These are phyloP conservation scores for Lophochroa leadbeateri DNA, from an alignment of 2,113 vertebrate genomes.

Conservation along the genomic window DNA sequence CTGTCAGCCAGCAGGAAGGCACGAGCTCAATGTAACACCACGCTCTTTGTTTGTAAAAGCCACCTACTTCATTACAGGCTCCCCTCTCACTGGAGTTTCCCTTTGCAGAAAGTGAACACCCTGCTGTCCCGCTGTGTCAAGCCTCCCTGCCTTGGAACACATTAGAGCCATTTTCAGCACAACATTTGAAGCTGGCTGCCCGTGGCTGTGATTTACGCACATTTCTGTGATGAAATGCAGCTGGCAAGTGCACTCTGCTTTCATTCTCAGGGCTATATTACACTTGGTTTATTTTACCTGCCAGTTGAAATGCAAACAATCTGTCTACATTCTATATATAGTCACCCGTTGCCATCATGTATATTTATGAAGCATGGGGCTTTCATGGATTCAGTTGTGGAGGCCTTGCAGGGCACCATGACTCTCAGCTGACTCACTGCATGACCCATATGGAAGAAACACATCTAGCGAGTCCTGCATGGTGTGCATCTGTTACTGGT, in stretches of 20 bases:
- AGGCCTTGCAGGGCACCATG: not conserved
- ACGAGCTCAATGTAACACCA: not conserved
- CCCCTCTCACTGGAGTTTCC: not conserved
- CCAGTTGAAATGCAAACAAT: constrained; percentile 19
- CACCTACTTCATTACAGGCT: not conserved
- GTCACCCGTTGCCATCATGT: not conserved
- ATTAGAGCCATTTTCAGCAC: not conserved
- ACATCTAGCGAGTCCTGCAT: not conserved
- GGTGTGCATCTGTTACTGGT: not conserved
- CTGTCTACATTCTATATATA: not conserved
- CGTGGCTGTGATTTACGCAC: not conserved
- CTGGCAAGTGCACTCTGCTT: constrained; percentile 8
- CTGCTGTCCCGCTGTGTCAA: not conserved
- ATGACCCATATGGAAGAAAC: not conserved
- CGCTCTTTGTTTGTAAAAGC: not conserved
- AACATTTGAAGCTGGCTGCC: not conserved
- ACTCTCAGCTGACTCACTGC: not conserved
- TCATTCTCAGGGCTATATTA: not conserved
- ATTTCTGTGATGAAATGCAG: not conserved
- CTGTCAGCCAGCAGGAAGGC: not conserved
- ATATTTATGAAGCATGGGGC: not conserved
- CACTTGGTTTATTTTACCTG: constrained; percentile 31
- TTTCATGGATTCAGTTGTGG: not conserved
- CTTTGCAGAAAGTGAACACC: not conserved
- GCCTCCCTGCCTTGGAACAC: not conserved